Percentiles rank a stretch among this genome's conserved stretches.
phyloP scores from a whole-genome alignment of 2,888 invertebrate genomes.

The Saturnia pavonia region DNA sequence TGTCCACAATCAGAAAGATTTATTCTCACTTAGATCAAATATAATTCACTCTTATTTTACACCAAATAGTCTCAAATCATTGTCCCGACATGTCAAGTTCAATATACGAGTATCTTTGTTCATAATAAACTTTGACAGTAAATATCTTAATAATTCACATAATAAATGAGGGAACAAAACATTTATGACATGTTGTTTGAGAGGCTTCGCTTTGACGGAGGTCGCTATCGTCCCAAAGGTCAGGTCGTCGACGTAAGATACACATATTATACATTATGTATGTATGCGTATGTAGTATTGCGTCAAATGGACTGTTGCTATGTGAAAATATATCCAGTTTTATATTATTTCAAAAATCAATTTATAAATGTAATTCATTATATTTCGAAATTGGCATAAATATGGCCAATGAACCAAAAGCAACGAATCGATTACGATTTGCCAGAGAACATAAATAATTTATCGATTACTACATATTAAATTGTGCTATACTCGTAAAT shows the following conservation, averaged over 20 bases:
- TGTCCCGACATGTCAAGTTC: background rate
- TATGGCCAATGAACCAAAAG: no score
- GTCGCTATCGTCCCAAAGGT: background rate
- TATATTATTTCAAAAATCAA: background rate
- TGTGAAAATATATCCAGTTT: background rate
- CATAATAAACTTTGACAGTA: background rate
- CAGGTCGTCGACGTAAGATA: background rate
- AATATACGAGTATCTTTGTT: background rate
- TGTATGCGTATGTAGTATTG: no score
- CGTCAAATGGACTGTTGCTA: background rate
- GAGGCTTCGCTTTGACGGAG: conserved; percentile 8
- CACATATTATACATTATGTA: background rate
- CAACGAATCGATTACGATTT: no score
- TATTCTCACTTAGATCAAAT: no score
- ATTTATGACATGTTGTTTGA: conserved; percentile 8
- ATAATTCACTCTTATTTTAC: no score
- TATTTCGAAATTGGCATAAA: background rate
- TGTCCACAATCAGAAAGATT: no score
- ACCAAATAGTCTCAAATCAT: no score
- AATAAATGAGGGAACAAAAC: conserved; percentile 8
- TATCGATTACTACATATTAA: no score
- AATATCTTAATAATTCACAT: conserved; percentile 1
- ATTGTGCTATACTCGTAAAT: no score
- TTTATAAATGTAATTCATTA: background rate
- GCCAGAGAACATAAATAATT: no score